Conservation (phyloP, 1,140 invertebrate genomes). For the Pollicipes pollicipes region DNA sequence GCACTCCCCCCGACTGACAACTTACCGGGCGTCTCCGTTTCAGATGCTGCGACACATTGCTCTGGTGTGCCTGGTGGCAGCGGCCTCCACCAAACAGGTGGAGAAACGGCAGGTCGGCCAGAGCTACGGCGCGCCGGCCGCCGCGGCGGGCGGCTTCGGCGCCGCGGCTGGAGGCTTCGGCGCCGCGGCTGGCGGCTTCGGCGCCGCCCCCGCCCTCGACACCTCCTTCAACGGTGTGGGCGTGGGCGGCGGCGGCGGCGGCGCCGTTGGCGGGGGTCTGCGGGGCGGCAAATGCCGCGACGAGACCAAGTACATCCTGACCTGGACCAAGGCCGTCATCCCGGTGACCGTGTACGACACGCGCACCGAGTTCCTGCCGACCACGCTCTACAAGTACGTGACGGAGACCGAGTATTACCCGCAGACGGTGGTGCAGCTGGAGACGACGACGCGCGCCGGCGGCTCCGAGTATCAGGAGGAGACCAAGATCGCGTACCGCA, state of each 20-base stretch:
- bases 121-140: background rate
- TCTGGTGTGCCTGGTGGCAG: background rate
- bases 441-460: constrained; percentile 15
- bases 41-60: background rate
- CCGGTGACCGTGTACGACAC: constrained; percentile 1
- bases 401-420: constrained; percentile 14
- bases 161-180: background rate
- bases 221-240: background rate
- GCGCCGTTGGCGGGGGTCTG: constrained; percentile 12
- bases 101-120: background rate
- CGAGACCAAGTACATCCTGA: constrained; percentile 2
- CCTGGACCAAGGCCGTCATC: background rate
- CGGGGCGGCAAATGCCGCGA: constrained; percentile 8
- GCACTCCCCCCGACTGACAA: no score
- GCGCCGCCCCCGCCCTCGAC: background rate
- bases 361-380: no score
- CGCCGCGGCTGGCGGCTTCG: background rate
- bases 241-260: background rate
- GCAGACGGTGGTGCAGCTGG: constrained; percentile 16
- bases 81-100: background rate
- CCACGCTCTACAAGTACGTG: no score
- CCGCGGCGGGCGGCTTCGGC: background rate
- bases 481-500: constrained; percentile 4
- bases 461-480: constrained; percentile 5
- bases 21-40: background rate